Evolutionary conservation across 2,113 vertebrate genomes (phyloP).

Genomic region (Colossoma macropomum): DNA sequence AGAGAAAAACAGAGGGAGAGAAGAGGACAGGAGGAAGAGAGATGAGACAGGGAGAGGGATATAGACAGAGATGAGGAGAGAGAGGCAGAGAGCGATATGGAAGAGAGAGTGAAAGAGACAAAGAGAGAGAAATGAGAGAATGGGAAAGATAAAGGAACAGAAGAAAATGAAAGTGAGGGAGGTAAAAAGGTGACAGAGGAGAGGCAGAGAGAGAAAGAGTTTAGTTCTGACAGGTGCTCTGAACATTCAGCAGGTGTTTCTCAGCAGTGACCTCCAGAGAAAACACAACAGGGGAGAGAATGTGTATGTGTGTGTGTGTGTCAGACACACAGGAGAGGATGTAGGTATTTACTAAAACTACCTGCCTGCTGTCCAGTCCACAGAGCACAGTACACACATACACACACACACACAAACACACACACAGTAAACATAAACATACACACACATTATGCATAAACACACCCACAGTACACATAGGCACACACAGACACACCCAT

Average conservation of each 20-base stretch:
- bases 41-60: too few relatives aligned
- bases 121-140: too few relatives aligned
- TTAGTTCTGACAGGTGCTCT: background rate
- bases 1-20: constrained; percentile 18
- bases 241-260: constrained; percentile 68
- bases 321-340: too few relatives aligned
- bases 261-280: constrained; percentile 69
- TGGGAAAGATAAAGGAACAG: background rate
- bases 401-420: background rate
- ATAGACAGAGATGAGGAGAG: too few relatives aligned
- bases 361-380: background rate
- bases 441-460: too few relatives aligned
- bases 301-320: background rate
- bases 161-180: constrained; percentile 22
- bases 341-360: background rate
- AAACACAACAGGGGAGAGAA: background rate
- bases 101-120: too few relatives aligned
- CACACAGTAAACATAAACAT: too few relatives aligned
- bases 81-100: too few relatives aligned
- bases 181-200: background rate
- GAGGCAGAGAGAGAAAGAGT: background rate
- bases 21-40: too few relatives aligned
- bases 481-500: too few relatives aligned
- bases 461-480: too few relatives aligned
- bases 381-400: background rate